Base-by-base conservation (phyloP, 2,113 vertebrate genomes). In the Pycnonotus jocosus region DNA sequence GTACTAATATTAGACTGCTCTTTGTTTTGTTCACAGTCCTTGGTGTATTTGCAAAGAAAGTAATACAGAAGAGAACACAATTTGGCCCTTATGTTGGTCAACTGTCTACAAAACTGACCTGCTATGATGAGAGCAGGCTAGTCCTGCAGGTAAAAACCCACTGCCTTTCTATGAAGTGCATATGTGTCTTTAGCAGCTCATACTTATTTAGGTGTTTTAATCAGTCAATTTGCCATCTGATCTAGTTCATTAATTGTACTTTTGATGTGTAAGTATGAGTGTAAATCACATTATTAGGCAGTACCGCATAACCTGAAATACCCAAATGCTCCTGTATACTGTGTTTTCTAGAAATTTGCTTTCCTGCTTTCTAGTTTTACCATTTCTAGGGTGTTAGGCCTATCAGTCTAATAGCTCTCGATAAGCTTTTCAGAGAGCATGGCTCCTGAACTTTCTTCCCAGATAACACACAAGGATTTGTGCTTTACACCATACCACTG, bases 51-150 rank as follows among this genome's bases (percentile, higher is more conserved):
- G 95, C 96, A 76, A 97, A 97, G 94, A 97, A 96, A 61, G 95
- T 95, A 83, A 96, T 96, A 92, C 95, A 97, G 93, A 97, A 97
- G 92, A 96, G 96, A 78, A 97, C 95, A 64, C 95, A 97, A 33
- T 97, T 96, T 94, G 95, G 96, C 85, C 96, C 96, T 86, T 97
- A 96, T 27, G 95, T 97, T 96, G 96, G 96, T 86, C 95, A 96
- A 72, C 90, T 97, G 28, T 97, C 96, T 74, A 96, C 94, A 92
- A 96, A 96, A 88, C 72, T 96, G 80, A 96, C 95, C 40, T 38
- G 80, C 85, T 97, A 96, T 90, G 95, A 97, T 81, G 95, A 96
- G 44, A 97, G 95, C 93, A 96, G 95, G 65, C 94, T 97, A 96
- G 96, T 96, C 65, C 72, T 97, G 64, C 96, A 97, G 96, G 96